Evolutionary conservation across 1,140 invertebrate genomes (phyloP), one percentile per base, ranked within the genome.

Genomic region (Cyphomyrmex costatus): DNA sequence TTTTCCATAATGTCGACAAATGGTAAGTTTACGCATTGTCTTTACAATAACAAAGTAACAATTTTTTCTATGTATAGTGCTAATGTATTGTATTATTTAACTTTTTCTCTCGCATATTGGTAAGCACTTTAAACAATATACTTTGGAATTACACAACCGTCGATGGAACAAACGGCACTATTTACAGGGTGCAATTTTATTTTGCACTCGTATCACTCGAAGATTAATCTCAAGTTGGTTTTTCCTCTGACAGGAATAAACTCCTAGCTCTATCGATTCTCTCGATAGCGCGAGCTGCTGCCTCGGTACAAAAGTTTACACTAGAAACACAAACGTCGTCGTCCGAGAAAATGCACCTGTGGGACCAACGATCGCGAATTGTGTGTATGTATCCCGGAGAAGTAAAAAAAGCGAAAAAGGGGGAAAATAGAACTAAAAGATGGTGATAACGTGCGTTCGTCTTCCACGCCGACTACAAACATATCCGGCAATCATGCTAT

Each of bases 141-240:
- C 3, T 16, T 66, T n/a, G 33, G 56, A 24, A 82, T 82, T 82
- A 71, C 19, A 21, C 12, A 10, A 3, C 6, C 51, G 19, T 58
- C 78, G 66, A 82, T 71, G 33, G 36, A 70, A 46, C 33, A 82
- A 70, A 82, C 10, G 19, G 33, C 21, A 33, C 51, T 21, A 82
- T 82, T 82, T 82, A 71, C 36, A 42, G 33, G 6, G 30, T 10
- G 6, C 16, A 58, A 42, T 82, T 82, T 82, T 82, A 70, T 82
- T 56, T 56, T 14, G 27, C 27, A 19, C 12, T 70, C 30, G 16
- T 19, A 49, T 58, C 63, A 33, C 49, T 14, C 16, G 51, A 36
- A 33, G 65, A 82, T 71, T 82, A 71, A 70, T 71, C 51, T 63
- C 78, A 42, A n/a, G 42, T 49, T 49, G n/a, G 14, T 68, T 82